phyloP scores from a whole-genome alignment of 2,888 invertebrate genomes.

The Onthophagus sagittarius region DNA sequence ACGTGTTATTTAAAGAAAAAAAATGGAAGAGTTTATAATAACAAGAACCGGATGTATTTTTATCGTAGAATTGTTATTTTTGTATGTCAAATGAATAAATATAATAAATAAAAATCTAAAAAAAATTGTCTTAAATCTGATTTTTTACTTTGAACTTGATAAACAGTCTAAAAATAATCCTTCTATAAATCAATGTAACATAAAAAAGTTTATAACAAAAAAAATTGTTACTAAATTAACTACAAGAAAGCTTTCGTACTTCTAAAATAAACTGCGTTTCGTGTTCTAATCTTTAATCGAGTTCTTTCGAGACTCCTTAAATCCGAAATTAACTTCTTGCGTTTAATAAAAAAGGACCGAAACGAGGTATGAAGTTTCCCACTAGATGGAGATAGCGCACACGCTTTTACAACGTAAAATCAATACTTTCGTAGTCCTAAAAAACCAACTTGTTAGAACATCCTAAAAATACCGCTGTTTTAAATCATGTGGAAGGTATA shows the following conservation, averaged over 20 bases:
- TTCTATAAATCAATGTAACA: neutral
- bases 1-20: neutral
- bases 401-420: neutral
- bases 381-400: neutral
- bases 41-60: neutral
- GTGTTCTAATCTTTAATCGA: neutral
- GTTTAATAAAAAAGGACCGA: neutral
- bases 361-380: neutral
- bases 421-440: neutral
- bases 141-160: neutral
- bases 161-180: neutral
- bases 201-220: neutral
- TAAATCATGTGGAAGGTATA: neutral
- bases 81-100: neutral
- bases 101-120: neutral
- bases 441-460: neutral
- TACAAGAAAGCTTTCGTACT: too few species aligned
- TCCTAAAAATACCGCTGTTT: neutral
- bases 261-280: neutral
- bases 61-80: neutral
- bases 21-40: neutral
- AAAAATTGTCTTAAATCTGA: neutral
- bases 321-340: neutral
- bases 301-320: neutral
- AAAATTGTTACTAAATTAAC: too few species aligned